Evolutionary conservation across 2,113 vertebrate species (phyloP).

Genomic region (Pterocles burchelli): DNA sequence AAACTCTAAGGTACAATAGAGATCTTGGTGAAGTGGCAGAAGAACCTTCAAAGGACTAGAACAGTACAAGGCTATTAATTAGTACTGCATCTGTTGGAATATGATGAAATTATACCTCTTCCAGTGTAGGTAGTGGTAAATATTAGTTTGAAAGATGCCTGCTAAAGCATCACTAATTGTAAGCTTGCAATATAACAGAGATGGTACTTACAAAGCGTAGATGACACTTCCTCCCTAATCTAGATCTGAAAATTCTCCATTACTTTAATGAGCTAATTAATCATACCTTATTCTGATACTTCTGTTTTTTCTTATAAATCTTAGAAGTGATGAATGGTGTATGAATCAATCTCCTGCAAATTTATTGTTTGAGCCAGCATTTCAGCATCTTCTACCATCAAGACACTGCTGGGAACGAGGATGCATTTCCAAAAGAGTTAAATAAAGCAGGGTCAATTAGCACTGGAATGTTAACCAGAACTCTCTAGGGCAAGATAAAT

Average conservation of each 20-base stretch:
- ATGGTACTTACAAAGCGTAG: neutral
- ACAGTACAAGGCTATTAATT: neutral
- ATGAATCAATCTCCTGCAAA: neutral
- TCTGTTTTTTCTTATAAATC: neutral
- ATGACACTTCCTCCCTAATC: neutral
- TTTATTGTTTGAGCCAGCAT: neutral
- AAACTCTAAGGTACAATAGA: neutral
- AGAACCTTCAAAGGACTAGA: neutral
- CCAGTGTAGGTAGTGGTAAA: neutral
- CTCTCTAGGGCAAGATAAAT: slow-evolving; percentile 55
- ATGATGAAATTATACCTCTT: neutral
- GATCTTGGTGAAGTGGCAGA: neutral
- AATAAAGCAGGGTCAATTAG: slow-evolving; percentile 38
- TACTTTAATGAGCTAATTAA: neutral
- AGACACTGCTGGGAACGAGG: neutral
- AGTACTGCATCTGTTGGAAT: neutral
- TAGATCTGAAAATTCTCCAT: neutral
- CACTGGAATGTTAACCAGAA: slow-evolving; percentile 53
- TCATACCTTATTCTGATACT: neutral
- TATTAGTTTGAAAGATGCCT: neutral
- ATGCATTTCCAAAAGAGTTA: slow-evolving; percentile 28
- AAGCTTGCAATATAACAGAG: neutral
- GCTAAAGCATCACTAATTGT: neutral
- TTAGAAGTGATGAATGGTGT: neutral
- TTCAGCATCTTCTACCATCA: neutral